Evolutionary conservation across 2,113 vertebrate species (phyloP), one percentile per base, ranked within the genome.

Genomic region (Prionailurus viverrinus): DNA sequence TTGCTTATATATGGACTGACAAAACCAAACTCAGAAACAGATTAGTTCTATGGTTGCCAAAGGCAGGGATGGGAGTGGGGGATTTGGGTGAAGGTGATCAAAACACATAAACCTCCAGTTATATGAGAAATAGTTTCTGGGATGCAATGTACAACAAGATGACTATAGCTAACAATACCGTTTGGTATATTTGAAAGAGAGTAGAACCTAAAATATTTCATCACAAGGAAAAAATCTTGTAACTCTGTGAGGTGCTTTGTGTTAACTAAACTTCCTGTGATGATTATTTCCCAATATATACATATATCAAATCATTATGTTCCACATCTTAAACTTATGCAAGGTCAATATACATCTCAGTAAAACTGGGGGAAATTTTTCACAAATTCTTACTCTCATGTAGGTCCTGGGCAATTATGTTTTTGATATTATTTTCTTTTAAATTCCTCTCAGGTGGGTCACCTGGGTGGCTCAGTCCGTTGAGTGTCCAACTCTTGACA

Each of bases 371-470:
- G 39, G 0, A 7, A 1, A 81, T 41, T 18, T 53, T 66, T 45
- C 5, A 9, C 4, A 87, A 53, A 2, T 36, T 94, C 39, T 55
- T 83, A 79, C 1, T 89, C 31, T 63, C 9, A 61, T 4, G 5
- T n/a, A 71, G 3, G 33, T 69, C 12, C 48, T 66, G 7, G 7
- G 8, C 7, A 65, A 39, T 86, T 68, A 66, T 12, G 4, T 41
- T 92, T 89, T 73, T 80, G 9, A 33, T 71, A 33, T 82, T 41
- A 69, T 86, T 80, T 86, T 79, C 4, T 78, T 83, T 90, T 53
- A 23, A 66, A 82, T 69, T 82, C 2, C 58, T 51, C 39, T 45
- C 2, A 78, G 55, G 21, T 36, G 55, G 19, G 55, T 18, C 55
- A 58, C 55, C 7, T 58, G 55, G 19, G 55, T 58, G 55, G 19